Evolutionary conservation across 2,113 vertebrate genomes (phyloP).

Genomic region (Eira barbara): DNA sequence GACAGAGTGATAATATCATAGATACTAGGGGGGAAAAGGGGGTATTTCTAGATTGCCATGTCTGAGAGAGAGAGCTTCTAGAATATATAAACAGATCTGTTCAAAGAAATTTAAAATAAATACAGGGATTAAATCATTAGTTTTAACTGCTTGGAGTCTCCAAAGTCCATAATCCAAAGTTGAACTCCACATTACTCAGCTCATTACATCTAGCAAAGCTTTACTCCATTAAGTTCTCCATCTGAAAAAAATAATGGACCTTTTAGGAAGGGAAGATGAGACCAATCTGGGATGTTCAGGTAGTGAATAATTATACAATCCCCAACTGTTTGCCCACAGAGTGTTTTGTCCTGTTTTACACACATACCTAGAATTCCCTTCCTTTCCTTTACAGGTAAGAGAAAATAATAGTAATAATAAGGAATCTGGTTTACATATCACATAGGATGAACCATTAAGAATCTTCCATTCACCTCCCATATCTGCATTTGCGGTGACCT

Average conservation of each 20-base stretch:
- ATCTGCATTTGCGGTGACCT: not conserved
- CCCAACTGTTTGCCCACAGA: not conserved
- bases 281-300: not conserved
- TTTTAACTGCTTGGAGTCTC: constrained; percentile 9
- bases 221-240: constrained; percentile 36
- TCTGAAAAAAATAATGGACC: constrained; percentile 53
- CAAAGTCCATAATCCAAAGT: not conserved
- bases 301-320: not conserved
- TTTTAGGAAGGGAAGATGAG: not conserved
- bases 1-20: constrained; percentile 33
- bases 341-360: not conserved
- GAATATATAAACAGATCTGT: constrained; percentile 24
- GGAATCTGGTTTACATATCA: not conserved
- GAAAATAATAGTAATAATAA: not conserved
- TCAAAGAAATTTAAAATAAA: constrained; percentile 50
- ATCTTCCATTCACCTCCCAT: not conserved
- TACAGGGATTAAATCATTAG: not conserved
- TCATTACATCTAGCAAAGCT: not conserved
- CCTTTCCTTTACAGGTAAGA: not conserved
- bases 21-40: not conserved
- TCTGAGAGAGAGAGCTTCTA: not conserved
- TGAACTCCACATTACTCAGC: constrained; percentile 26
- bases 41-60: constrained; percentile 19
- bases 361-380: not conserved
- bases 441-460: not conserved